Evolutionary conservation across 2,113 vertebrate species (phyloP).

Genomic region (Solenodon paradoxus): DNA sequence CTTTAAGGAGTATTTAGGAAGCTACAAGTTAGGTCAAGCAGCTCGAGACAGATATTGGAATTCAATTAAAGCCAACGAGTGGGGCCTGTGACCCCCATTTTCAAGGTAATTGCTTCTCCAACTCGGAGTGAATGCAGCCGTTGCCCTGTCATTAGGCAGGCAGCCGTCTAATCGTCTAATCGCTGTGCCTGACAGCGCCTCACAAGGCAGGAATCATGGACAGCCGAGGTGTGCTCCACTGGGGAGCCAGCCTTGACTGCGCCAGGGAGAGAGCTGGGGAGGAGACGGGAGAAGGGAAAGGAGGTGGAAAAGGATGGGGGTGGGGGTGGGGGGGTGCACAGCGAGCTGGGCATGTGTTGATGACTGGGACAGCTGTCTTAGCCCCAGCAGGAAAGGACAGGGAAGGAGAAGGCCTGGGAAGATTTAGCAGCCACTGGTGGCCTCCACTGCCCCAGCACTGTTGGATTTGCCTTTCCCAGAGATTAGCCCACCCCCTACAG

Average conservation of each 20-base stretch:
- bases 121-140: conserved; percentile 78
- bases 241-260: not conserved
- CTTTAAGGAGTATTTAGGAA: conserved; percentile 75
- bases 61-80: conserved; percentile 90
- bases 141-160: conserved; percentile 82
- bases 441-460: fast-evolving
- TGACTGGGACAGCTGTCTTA: not conserved
- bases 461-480: not conserved
- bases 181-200: conserved; percentile 66
- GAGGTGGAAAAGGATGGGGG: not conserved
- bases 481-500: not conserved
- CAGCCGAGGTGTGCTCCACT: conserved; percentile 2
- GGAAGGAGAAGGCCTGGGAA: not conserved
- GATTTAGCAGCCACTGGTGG: not conserved
- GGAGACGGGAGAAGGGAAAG: not conserved
- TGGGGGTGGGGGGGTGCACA: not conserved
- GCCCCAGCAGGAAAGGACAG: not conserved
- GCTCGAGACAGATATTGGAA: conserved; percentile 87
- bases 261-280: too few relatives aligned
- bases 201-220: conserved; percentile 21
- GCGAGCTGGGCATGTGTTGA: too few relatives aligned
- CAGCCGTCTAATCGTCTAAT: conserved; percentile 76
- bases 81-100: conserved; percentile 87
- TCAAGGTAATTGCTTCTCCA: conserved; percentile 89
- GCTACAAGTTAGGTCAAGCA: conserved; percentile 80